Percentiles rank a stretch among this genome's conserved stretches.
Evolutionary conservation across 2,797 vertebrate genomes (phyloP).

Genomic region (Thripadectes ignobilis): DNA sequence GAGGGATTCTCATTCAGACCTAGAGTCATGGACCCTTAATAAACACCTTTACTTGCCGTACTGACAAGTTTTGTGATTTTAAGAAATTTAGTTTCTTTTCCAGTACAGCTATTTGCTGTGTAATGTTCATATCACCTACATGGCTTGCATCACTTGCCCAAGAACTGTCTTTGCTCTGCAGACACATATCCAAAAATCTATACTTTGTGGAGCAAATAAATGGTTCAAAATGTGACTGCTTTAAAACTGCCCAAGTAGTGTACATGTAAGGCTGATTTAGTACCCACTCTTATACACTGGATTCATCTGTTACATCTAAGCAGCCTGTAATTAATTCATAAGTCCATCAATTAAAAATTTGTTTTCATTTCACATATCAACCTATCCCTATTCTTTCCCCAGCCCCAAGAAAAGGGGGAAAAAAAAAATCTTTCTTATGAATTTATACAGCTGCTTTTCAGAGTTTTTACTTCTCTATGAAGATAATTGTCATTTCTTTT

Average conservation of each 20-base stretch:
- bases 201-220: background rate
- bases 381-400: background rate
- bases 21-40: background rate
- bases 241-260: background rate
- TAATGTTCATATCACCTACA: background rate
- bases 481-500: background rate
- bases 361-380: background rate
- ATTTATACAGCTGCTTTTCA: background rate
- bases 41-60: background rate
- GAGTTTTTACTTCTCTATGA: background rate
- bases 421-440: background rate
- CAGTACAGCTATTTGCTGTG: accelerated
- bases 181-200: background rate
- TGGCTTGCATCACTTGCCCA: background rate
- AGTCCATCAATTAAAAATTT: background rate
- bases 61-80: background rate
- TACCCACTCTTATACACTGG: background rate
- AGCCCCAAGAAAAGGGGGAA: accelerated
- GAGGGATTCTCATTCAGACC: background rate
- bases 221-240: background rate
- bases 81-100: background rate
- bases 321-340: background rate
- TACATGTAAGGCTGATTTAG: background rate
- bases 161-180: background rate
- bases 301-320: background rate